phyloP scores from a whole-genome alignment of 2,888 invertebrate species.

The Temnothorax rugatulus region DNA sequence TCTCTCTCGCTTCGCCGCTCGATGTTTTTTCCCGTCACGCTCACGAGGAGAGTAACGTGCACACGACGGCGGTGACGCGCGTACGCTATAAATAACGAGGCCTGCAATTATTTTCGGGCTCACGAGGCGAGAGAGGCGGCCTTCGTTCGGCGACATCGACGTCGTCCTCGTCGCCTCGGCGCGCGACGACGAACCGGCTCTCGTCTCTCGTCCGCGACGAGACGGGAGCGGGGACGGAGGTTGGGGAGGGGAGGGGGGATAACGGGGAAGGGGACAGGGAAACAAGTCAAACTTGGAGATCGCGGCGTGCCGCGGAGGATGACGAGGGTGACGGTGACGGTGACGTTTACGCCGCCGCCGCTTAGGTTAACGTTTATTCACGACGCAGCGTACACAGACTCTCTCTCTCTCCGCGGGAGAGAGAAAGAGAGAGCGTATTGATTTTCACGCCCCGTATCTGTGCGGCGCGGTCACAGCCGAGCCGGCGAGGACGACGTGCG shows the following conservation, averaged over 20 bases:
- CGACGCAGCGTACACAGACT: constrained; percentile 72
- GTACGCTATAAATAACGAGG: constrained; percentile 83
- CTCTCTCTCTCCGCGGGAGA: constrained; percentile 58
- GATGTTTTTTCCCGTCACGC: constrained; percentile 30
- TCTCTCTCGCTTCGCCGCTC: constrained; percentile 24
- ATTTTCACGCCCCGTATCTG: constrained; percentile 84
- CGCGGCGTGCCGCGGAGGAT: constrained; percentile 1
- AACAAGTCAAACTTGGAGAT: constrained; percentile 3
- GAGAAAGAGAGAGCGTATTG: constrained; percentile 81
- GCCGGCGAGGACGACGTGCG: constrained; percentile 56
- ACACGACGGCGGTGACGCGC: constrained; percentile 67
- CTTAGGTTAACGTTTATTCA: constrained; percentile 81
- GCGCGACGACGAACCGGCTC: constrained; percentile 26
- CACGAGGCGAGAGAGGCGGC: constrained; percentile 59
- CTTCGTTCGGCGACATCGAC: constrained; percentile 40
- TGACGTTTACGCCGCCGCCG: constrained; percentile 60
- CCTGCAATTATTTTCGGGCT: constrained; percentile 82
- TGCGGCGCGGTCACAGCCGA: constrained; percentile 71
- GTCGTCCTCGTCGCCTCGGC: background rate
- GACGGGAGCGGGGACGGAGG: background rate
- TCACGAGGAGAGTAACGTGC: constrained; percentile 62
- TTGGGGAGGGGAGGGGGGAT: background rate
- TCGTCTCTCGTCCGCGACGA: constrained; percentile 1
- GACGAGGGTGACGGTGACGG: constrained; percentile 3
- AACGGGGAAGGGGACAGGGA: background rate